Percentiles rank a stretch among this genome's conserved stretches.
Evolutionary conservation across 2,888 invertebrate genomes (phyloP).

Genomic region (Hypsopygia costalis): DNA sequence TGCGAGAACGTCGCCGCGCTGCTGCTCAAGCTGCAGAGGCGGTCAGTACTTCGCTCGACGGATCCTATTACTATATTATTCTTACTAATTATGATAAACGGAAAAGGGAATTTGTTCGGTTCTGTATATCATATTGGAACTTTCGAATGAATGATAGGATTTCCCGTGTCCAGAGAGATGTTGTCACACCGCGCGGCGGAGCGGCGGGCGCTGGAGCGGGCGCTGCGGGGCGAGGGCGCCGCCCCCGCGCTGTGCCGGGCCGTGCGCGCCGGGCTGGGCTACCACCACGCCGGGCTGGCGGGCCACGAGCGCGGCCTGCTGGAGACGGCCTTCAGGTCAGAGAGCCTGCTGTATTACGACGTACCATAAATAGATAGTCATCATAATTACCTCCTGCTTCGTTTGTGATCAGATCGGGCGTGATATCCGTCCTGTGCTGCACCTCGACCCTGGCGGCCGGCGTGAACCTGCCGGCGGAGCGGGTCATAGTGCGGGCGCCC

Average conservation of each 20-base stretch:
- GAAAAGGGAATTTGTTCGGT: too few relatives aligned
- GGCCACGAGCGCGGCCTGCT: constrained; percentile 91
- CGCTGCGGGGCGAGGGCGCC: constrained; percentile 84
- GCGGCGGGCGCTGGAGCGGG: constrained; percentile 49
- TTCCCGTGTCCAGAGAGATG: constrained; percentile 57
- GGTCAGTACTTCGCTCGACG: too few relatives aligned
- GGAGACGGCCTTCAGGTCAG: constrained; percentile 87
- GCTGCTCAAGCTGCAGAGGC: constrained; percentile 82
- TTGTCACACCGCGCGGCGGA: constrained; percentile 33
- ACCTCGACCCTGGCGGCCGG: constrained; percentile 99
- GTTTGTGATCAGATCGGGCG: constrained; percentile 83
- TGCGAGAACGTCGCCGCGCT: constrained; percentile 94
- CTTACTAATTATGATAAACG: too few relatives aligned
- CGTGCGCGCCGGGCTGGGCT: constrained; percentile 91
- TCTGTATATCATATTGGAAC: too few relatives aligned
- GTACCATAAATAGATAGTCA: too few relatives aligned
- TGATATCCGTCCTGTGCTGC: constrained; percentile 93
- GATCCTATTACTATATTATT: too few relatives aligned
- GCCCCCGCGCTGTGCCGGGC: constrained; percentile 83
- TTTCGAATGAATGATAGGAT: too few relatives aligned
- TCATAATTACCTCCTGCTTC: too few relatives aligned
- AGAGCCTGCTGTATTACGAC: too few relatives aligned
- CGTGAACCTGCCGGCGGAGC: constrained; percentile 95
- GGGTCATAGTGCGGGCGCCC: constrained; percentile 93
- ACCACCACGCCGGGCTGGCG: constrained; percentile 96